Evolutionary conservation across 2,797 vertebrate species (phyloP), one percentile per base, ranked within the genome.

Genomic region (Botia almorhae): DNA sequence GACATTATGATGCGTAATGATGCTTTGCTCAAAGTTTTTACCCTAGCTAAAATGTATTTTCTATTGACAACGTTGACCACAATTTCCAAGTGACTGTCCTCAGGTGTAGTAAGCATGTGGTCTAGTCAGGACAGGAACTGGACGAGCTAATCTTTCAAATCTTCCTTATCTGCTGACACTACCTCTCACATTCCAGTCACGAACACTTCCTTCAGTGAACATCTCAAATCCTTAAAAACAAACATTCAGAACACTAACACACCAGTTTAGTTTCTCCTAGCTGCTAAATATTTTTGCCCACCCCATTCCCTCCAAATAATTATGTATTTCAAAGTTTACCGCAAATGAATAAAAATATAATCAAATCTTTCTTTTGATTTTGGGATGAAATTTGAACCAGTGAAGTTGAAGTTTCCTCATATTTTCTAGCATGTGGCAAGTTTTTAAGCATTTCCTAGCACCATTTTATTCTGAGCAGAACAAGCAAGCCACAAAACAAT

Each of bases 121-220:
- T 53, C 68, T 39, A 71, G 76, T 70, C 68, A 39, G 46, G 46
- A 71, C 76, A 53, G 29, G 76, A 78, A 53, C 55, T 21, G 14
- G 67, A 69, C 10, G 53, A 69, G 43, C 26, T 78, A 50, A 70
- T 78, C 55, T 61, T 78, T 61, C 67, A 61, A 39, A 70, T n/a
- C 67, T 48, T 39, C n/a, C 68, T 71, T 71, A 71, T 78, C 68
- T 63, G 26, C 68, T 63, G 68, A 78, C 56, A 63, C 56, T 39
- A 71, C n/a, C 4, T 17, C 7, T 21, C 55, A 88, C 88, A 88
- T 79, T 78, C 65, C 76, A 69, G 53, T 13, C 56, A 7, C 53
- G 48, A 51, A 70, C 55, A 17, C 55, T 70, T 70, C 76, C 76
- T 14, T 63, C 56, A 63, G 39, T 12, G 63, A 65, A 39, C 68